Conservation (phyloP, 2,797 vertebrate genomes). For the Hoplostethus atlanticus region DNA sequence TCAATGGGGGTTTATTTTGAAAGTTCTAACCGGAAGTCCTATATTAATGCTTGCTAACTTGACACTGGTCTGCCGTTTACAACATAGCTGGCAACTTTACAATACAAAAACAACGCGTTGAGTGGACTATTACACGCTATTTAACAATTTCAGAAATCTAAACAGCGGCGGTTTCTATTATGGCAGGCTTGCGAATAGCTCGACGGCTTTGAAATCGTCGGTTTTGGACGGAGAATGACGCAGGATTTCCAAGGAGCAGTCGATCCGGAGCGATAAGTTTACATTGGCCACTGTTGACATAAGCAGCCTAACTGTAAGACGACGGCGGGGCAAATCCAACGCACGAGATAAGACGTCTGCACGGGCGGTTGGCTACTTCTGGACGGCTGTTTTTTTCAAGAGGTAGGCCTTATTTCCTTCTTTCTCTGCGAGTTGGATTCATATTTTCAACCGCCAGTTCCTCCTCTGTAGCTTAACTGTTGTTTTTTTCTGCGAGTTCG, state of each 20-base stretch:
- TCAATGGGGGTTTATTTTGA: background rate
- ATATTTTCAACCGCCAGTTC: too few relatives aligned
- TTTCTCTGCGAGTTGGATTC: too few relatives aligned
- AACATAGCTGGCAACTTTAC: conserved; percentile 11
- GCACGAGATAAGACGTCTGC: conserved; percentile 61
- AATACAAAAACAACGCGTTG: conserved; percentile 14
- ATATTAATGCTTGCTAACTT: background rate
- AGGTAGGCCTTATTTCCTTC: conserved; percentile 44
- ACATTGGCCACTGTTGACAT: conserved; percentile 55
- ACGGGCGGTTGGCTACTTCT: background rate
- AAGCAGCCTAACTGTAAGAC: conserved; percentile 47
- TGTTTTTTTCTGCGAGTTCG: background rate
- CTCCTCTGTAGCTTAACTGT: too few relatives aligned
- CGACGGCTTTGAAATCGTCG: background rate
- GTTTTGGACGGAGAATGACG: conserved; percentile 42
- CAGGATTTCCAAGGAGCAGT: conserved; percentile 36
- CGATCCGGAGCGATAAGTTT: conserved; percentile 40
- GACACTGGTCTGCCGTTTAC: background rate
- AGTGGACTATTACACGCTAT: background rate
- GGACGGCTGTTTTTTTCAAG: background rate
- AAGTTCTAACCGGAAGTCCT: conserved; percentile 32
- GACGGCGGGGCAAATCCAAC: conserved; percentile 58
- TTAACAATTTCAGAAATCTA: rapidly evolving
- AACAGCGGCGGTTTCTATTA: rapidly evolving
- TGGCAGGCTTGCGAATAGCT: rapidly evolving